Base-by-base conservation (phyloP, 1,140 invertebrate genomes). In the Magallana ariakensis region DNA sequence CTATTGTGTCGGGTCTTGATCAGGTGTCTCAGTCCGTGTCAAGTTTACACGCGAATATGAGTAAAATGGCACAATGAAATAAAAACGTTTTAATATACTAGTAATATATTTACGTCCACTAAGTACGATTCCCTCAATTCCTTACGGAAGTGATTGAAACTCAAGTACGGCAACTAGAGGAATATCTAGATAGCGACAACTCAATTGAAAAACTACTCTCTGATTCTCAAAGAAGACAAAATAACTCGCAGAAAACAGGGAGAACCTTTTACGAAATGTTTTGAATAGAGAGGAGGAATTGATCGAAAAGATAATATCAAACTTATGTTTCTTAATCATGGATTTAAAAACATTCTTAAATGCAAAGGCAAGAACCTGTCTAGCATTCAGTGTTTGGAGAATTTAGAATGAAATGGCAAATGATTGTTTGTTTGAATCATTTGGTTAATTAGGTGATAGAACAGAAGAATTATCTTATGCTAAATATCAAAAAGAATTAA, bases 231-330 rank as follows among this genome's bases (percentile, higher is more conserved):
- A 56, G 54, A n/a, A 10, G 15, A 54, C 9, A n/a, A 81, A 56
- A 54, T 1, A 15, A 13, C 80, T 53, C 33, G n/a, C 46, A 13
- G 15, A 19, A 9, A 33, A 81, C 80, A 81, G 33, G 7, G 80
- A 81, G 54, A 16, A 56, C 26, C 46, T 81, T 16, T 6, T 81
- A 10, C 46, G 46, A 5, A 56, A 54, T n/a, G n/a, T 81, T 81
- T 26, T 22, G 13, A 19, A 81, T 13, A 81, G 80, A 56, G 46
- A 53, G 46, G 80, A 81, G 9, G 54, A 81, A 81, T 53, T 81
- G 9, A 16, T 46, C 54, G 15, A 54, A 19, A 56, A 53, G 19
- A 4, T 15, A 81, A 13, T 19, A 3, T 81, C 33, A 26, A 53
- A 53, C 19, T 81, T 53, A 70, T 10, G 8, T 70, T 26, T 22